A percentile compares a stretch with the other conserved stretches of the same genome.
Conservation (phyloP, 2,113 vertebrate species). For the Hippopotamus amphibius region DNA sequence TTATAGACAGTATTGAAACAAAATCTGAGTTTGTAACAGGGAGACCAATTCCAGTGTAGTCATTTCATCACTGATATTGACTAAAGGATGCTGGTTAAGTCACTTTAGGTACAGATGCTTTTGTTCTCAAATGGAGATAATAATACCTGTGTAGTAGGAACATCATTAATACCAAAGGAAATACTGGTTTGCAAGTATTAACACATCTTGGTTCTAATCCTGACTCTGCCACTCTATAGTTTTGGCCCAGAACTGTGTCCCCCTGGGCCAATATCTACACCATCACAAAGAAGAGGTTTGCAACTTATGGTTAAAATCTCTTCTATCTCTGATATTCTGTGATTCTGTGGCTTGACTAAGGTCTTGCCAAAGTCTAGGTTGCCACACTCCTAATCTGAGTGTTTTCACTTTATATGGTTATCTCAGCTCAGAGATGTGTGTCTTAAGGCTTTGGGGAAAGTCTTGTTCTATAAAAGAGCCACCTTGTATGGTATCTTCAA, state of each 20-base stretch:
- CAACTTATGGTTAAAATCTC: background rate
- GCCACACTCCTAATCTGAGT: background rate
- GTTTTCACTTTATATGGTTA: background rate
- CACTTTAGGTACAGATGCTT: background rate
- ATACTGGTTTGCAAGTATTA: background rate
- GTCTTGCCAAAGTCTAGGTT: background rate
- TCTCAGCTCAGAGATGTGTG: background rate
- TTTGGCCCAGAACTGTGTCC: background rate
- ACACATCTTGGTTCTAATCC: background rate
- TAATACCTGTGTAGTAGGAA: background rate
- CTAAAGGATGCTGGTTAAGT: background rate
- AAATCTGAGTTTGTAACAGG: background rate
- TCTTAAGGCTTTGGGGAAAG: background rate
- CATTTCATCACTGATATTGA: background rate
- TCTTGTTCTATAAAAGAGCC: background rate
- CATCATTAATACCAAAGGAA: background rate
- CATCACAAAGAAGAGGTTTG: background rate
- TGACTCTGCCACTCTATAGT: background rate
- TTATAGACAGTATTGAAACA: background rate
- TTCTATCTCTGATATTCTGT: background rate
- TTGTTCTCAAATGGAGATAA: background rate
- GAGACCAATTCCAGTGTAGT: background rate
- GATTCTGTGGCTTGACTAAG: background rate
- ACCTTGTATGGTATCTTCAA: background rate
- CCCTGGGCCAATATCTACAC: background rate